Evolutionary conservation across 2,888 invertebrate species (phyloP).

Genomic region (Globia sparganii): DNA sequence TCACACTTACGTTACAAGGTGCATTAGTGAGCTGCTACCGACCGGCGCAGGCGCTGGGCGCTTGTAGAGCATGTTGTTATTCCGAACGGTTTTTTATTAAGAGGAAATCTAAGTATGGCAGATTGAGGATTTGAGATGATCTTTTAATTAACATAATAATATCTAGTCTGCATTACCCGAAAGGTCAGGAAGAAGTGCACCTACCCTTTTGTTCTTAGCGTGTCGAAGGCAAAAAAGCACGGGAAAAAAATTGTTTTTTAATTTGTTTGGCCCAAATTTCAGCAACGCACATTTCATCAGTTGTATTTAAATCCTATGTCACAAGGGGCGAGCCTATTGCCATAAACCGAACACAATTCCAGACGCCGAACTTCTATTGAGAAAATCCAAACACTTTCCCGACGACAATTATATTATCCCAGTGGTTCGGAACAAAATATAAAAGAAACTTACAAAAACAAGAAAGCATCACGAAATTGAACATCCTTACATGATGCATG

Average conservation of each 20-base stretch:
- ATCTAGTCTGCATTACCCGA: not conserved
- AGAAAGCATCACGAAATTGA: not conserved
- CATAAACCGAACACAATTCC: too few relatives aligned
- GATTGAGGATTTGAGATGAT: not conserved
- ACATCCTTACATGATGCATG: constrained; percentile 25
- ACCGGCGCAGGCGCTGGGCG: constrained; percentile 31
- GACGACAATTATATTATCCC: not conserved
- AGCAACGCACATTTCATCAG: not conserved
- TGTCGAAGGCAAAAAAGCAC: too few relatives aligned
- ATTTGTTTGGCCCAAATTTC: too few relatives aligned
- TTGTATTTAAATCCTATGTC: not conserved
- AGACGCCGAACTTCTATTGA: too few relatives aligned
- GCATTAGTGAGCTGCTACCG: constrained; percentile 59
- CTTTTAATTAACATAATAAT: not conserved
- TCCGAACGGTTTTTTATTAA: not conserved
- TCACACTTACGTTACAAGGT: constrained; percentile 39
- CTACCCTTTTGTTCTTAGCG: too few relatives aligned
- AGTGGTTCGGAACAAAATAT: not conserved
- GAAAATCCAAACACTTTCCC: not conserved
- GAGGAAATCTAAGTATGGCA: not conserved
- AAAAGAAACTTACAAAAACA: not conserved
- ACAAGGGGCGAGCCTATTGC: too few relatives aligned
- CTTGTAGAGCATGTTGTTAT: constrained; percentile 35
- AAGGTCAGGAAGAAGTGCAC: not conserved
- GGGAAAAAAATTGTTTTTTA: too few relatives aligned